Conservation (phyloP, 2,797 vertebrate species). For the Lithobates pipiens region DNA sequence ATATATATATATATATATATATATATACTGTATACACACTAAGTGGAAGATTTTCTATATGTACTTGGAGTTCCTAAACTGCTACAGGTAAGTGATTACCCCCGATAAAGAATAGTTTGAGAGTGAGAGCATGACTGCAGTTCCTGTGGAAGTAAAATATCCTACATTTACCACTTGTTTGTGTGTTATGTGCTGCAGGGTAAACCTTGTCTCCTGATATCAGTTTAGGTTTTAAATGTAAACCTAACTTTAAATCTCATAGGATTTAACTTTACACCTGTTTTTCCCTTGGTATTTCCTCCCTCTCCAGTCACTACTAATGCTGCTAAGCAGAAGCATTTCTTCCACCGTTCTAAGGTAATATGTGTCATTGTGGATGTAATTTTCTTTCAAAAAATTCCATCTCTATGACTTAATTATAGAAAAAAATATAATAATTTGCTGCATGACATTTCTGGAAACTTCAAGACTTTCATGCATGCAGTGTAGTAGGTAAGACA, state of each 20-base stretch:
- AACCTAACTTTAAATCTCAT: neutral
- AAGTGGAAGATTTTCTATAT: neutral
- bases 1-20: too few species aligned
- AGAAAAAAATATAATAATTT: too few species aligned
- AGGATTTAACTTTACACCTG: neutral
- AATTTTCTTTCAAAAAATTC: too few species aligned
- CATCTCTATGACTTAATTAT: too few species aligned
- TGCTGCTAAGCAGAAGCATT: neutral
- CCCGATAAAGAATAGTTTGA: neutral
- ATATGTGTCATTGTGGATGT: too few species aligned
- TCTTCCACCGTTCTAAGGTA: too few species aligned
- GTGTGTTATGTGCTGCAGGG: neutral
- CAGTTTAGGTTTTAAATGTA: neutral
- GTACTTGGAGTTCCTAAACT: neutral
- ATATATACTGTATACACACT: too few species aligned
- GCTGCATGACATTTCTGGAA: too few species aligned
- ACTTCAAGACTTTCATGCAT: too few species aligned
- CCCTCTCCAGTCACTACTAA: neutral
- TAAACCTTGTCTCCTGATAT: neutral
- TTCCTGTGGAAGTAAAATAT: neutral
- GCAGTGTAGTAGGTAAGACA: too few species aligned
- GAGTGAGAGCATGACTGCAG: neutral
- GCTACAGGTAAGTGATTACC: neutral
- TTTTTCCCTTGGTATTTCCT: neutral
- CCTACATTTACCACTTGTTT: neutral